Evolutionary conservation across 2,113 vertebrate genomes (phyloP).

Genomic region (Gopherus evgoodei): DNA sequence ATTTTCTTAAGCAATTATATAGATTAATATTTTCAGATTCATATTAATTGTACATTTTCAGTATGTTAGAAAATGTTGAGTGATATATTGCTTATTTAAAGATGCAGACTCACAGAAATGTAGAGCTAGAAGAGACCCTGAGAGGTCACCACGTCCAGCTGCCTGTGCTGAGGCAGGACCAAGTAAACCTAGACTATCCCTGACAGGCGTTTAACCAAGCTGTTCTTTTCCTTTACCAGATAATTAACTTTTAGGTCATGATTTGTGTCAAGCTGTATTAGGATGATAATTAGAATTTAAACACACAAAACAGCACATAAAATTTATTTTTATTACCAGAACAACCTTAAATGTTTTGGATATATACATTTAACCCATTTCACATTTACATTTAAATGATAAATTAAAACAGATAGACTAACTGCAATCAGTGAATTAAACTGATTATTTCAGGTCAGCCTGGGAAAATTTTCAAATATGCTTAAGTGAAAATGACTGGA

Average conservation of each 20-base stretch:
- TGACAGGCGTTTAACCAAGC: background rate
- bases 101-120: background rate
- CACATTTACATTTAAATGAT: background rate
- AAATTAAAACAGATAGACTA: background rate
- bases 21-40: background rate
- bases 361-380: background rate
- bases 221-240: background rate
- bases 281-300: background rate
- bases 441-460: background rate
- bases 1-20: background rate
- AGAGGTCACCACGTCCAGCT: background rate
- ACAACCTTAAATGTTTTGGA: background rate
- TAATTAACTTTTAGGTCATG: background rate
- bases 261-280: background rate
- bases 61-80: background rate
- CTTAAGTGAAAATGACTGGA: background rate
- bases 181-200: background rate
- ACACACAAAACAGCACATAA: background rate
- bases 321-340: background rate
- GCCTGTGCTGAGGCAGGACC: background rate
- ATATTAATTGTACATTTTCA: background rate
- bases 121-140: background rate
- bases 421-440: background rate
- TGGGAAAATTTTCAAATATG: background rate
- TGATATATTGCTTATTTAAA: background rate